Conservation (phyloP, 2,888 invertebrate species). For the Beris chalybata region DNA sequence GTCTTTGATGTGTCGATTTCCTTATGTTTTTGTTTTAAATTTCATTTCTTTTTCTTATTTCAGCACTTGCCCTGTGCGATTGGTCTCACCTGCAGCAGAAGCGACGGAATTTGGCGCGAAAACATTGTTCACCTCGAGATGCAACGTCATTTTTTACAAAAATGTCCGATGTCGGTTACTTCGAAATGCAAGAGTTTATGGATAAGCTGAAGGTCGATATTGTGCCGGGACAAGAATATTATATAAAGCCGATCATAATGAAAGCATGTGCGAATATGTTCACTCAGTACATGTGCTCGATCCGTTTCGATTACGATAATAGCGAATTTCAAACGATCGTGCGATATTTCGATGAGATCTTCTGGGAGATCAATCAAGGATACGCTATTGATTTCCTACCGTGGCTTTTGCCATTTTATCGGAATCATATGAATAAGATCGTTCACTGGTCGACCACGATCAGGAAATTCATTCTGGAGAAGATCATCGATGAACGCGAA, state of each 20-base stretch:
- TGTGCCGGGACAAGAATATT: constrained; percentile 55
- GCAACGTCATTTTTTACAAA: constrained; percentile 71
- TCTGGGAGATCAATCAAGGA: constrained; percentile 90
- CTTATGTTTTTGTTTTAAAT: not conserved
- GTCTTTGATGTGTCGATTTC: too few species aligned
- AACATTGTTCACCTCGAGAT: constrained; percentile 78
- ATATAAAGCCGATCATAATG: constrained; percentile 72
- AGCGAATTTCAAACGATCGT: constrained; percentile 68
- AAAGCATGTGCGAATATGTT: constrained; percentile 83
- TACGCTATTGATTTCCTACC: constrained; percentile 86
- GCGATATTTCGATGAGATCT: constrained; percentile 79
- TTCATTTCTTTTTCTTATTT: constrained; percentile 49
- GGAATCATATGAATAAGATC: constrained; percentile 67
- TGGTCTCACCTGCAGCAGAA: constrained; percentile 83
- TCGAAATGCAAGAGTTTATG: constrained; percentile 67
- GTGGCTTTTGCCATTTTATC: constrained; percentile 75
- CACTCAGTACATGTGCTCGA: constrained; percentile 83
- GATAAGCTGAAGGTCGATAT: constrained; percentile 58
- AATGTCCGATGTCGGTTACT: constrained; percentile 70
- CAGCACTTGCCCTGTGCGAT: constrained; percentile 85
- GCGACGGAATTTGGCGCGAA: constrained; percentile 74
- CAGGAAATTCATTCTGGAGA: constrained; percentile 71
- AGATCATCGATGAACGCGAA: constrained; percentile 64
- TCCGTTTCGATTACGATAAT: constrained; percentile 71
- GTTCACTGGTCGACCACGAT: constrained; percentile 71